A percentile compares a stretch with the other conserved stretches of the same genome.
These are phyloP conservation scores for Lepidocyrtoides sp. DNA, from an alignment of 2,888 invertebrate genomes.

Conservation along the genomic window DNA sequence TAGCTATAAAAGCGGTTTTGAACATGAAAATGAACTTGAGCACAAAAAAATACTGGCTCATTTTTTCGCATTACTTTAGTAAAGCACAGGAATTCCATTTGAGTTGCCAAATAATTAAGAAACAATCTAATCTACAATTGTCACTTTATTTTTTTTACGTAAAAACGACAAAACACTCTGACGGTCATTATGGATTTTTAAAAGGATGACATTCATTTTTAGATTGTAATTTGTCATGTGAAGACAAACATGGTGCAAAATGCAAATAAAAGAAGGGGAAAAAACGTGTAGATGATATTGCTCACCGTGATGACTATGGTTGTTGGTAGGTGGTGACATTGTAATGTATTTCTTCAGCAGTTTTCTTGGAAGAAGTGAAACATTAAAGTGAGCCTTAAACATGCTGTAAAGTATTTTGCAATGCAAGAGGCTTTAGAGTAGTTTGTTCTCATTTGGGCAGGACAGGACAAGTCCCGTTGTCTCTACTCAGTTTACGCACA, in stretches of 20 bases:
- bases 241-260: background rate
- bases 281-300: background rate
- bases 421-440: conserved; percentile 45
- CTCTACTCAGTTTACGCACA: background rate
- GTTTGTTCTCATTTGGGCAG: conserved; percentile 71
- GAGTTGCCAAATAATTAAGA: too few relatives aligned
- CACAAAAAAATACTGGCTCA: too few relatives aligned
- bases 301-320: background rate
- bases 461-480: conserved; percentile 44
- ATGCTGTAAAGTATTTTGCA: background rate
- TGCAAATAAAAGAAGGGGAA: background rate
- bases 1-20: too few relatives aligned
- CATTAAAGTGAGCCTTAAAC: conserved; percentile 14
- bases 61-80: too few relatives aligned
- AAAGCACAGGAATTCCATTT: too few relatives aligned
- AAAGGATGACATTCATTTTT: background rate
- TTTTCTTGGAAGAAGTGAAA: background rate
- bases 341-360: background rate
- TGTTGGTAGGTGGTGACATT: background rate
- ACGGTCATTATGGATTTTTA: conserved; percentile 34
- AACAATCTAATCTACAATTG: background rate
- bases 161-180: background rate
- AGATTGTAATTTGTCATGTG: too few relatives aligned
- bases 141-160: background rate
- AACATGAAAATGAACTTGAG: background rate